Percentiles rank a stretch among this genome's conserved stretches.
Evolutionary conservation across 2,797 vertebrate genomes (phyloP).

Genomic region (Acipenser transmontanus): DNA sequence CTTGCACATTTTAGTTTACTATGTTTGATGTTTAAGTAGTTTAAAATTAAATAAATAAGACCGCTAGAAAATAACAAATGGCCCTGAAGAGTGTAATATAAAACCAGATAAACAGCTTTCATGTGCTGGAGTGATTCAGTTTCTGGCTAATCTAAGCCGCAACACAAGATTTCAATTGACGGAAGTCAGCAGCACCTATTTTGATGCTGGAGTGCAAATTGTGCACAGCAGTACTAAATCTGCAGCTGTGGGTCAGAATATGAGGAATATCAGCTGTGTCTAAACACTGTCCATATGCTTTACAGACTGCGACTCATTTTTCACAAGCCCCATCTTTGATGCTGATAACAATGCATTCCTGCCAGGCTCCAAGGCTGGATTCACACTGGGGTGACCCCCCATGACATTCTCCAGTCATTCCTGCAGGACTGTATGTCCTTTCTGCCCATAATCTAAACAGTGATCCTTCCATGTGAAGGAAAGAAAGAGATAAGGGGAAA

Average conservation of each 20-base stretch:
- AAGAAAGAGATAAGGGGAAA: constrained; percentile 58
- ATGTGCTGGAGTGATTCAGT: not conserved
- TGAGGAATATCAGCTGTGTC: constrained; percentile 8
- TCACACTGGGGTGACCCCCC: constrained; percentile 63
- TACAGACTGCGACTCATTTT: constrained; percentile 39
- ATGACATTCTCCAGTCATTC: constrained; percentile 80
- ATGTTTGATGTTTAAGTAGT: not conserved
- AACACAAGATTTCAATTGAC: not conserved
- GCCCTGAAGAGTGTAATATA: not conserved
- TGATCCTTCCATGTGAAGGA: constrained; percentile 49
- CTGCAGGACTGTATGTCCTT: constrained; percentile 38
- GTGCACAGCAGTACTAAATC: constrained; percentile 2
- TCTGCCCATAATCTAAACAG: constrained; percentile 53
- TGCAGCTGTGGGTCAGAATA: not conserved
- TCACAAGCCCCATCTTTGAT: constrained; percentile 30
- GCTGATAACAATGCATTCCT: constrained; percentile 39
- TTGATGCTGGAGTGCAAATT: not conserved
- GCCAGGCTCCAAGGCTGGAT: constrained; percentile 36
- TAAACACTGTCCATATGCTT: constrained; percentile 11
- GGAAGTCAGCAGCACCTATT: not conserved
- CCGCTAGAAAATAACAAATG: not conserved
- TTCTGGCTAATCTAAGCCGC: not conserved
- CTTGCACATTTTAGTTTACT: not conserved
- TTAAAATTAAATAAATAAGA: not conserved
- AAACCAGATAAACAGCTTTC: not conserved